phyloP scores from a whole-genome alignment of 2,888 invertebrate genomes.

The Sycophila texana region DNA sequence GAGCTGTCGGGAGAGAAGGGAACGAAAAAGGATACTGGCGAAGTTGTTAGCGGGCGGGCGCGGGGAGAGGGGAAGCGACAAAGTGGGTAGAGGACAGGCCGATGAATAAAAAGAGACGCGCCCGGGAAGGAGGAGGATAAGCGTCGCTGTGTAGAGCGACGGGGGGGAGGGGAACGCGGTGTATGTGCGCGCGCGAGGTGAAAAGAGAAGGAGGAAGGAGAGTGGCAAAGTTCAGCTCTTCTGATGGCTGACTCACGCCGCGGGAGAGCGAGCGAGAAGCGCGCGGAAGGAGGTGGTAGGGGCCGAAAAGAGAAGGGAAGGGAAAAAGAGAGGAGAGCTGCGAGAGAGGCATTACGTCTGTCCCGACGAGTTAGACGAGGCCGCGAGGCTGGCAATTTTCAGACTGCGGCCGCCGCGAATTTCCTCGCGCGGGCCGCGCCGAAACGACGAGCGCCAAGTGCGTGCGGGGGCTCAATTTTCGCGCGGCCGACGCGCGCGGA shows the following conservation, averaged over 20 bases:
- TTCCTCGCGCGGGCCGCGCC: slow-evolving; percentile 7
- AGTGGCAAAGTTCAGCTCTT: slow-evolving; percentile 55
- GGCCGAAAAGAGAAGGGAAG: slow-evolving; percentile 44
- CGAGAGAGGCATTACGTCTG: slow-evolving; percentile 40
- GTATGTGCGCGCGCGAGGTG: slow-evolving; percentile 31
- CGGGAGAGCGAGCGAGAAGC: slow-evolving; percentile 28
- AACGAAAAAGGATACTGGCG: slow-evolving; percentile 55
- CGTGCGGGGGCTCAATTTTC: slow-evolving; percentile 1
- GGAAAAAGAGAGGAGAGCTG: slow-evolving; percentile 5
- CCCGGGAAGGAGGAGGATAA: slow-evolving; percentile 13
- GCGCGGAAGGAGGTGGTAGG: slow-evolving; percentile 46
- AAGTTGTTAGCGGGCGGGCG: slow-evolving; percentile 43
- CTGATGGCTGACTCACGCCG: slow-evolving; percentile 41
- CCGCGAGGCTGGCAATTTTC: slow-evolving; percentile 37
- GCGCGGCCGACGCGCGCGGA: neutral
- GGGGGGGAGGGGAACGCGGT: slow-evolving; percentile 8
- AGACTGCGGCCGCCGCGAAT: slow-evolving; percentile 23
- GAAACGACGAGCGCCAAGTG: neutral
- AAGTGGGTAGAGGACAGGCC: slow-evolving; percentile 44
- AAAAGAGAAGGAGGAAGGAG: slow-evolving; percentile 51
- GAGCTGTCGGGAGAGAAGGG: slow-evolving; percentile 27
- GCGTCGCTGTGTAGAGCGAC: slow-evolving; percentile 18
- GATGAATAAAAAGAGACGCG: slow-evolving; percentile 41
- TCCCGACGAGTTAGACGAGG: too few species aligned
- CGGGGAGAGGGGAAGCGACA: slow-evolving; percentile 33